phyloP scores from a whole-genome alignment of 2,113 vertebrate species.

The Salvelinus fontinalis region DNA sequence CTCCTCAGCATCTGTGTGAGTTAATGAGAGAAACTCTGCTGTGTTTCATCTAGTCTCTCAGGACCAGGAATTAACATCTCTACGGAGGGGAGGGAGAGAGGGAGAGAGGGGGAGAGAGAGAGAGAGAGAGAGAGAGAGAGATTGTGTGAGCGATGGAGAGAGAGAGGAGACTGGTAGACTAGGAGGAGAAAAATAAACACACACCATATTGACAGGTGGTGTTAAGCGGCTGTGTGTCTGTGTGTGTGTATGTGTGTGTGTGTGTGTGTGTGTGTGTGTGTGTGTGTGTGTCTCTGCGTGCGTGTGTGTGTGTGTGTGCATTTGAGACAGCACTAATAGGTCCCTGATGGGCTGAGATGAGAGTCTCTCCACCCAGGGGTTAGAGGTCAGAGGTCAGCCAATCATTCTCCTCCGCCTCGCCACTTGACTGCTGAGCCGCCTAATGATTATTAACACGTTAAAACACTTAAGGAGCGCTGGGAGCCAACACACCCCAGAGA shows the following conservation, averaged over 20 bases:
- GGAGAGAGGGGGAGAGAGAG: conserved; percentile 45
- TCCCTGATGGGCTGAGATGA: conserved; percentile 74
- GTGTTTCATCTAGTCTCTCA: conserved; percentile 75
- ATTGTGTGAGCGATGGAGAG: background rate
- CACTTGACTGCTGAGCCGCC: conserved; percentile 65
- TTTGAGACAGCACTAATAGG: conserved; percentile 73
- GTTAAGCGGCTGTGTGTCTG: conserved; percentile 63
- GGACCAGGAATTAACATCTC: conserved; percentile 77
- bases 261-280: too few species aligned
- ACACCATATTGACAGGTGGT: conserved; percentile 71
- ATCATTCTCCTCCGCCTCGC: conserved; percentile 60
- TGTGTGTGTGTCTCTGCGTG: too few species aligned
- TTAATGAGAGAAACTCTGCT: conserved; percentile 77
- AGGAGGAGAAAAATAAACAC: conserved; percentile 64
- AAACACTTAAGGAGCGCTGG: conserved; percentile 74
- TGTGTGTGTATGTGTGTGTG: too few species aligned
- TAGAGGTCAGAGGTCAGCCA: conserved; percentile 62
- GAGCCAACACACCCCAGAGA: conserved; percentile 62
- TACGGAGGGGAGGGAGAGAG: conserved; percentile 71
- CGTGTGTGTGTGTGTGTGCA: too few species aligned
- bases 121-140: conserved; percentile 21
- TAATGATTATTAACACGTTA: conserved; percentile 78
- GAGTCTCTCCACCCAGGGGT: conserved; percentile 67
- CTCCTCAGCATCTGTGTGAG: conserved; percentile 77
- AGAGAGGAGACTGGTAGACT: conserved; percentile 52